These are phyloP conservation scores for Protobothrops flavoviridis DNA, from an alignment of 2,113 vertebrate genomes.

Conservation along the genomic window DNA sequence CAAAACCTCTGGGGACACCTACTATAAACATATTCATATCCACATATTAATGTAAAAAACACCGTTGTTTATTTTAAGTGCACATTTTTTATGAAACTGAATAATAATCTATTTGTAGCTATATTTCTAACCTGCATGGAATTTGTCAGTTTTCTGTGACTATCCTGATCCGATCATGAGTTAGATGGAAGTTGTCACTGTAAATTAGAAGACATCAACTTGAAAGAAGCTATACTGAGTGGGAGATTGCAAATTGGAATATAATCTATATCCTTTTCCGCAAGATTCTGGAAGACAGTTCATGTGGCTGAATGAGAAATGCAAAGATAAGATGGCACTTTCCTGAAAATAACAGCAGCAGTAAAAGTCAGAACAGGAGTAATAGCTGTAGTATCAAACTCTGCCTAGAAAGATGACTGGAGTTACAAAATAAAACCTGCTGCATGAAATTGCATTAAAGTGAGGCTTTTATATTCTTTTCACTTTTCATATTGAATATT, in stretches of 20 bases:
- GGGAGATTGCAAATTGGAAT: background rate
- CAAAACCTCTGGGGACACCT: background rate
- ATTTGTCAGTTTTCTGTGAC: background rate
- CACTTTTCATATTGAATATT: slow-evolving; percentile 6
- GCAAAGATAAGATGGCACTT: background rate
- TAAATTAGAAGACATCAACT: background rate
- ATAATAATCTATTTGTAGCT: background rate
- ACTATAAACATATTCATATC: background rate
- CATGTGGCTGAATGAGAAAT: background rate
- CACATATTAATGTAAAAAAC: background rate
- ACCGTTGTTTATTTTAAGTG: background rate
- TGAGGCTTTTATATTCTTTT: background rate
- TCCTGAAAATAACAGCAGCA: background rate
- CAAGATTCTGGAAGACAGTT: background rate
- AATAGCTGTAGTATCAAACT: background rate
- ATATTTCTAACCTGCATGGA: background rate
- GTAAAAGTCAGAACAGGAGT: background rate
- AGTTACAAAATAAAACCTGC: background rate
- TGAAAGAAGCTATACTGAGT: background rate
- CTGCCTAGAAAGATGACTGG: background rate
- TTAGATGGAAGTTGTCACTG: too few relatives aligned
- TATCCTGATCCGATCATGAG: background rate
- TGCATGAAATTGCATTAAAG: background rate
- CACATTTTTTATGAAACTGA: background rate
- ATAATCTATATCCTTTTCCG: background rate